Evolutionary conservation across 2,888 invertebrate species (phyloP).

Genomic region (Volucella zonaria): DNA sequence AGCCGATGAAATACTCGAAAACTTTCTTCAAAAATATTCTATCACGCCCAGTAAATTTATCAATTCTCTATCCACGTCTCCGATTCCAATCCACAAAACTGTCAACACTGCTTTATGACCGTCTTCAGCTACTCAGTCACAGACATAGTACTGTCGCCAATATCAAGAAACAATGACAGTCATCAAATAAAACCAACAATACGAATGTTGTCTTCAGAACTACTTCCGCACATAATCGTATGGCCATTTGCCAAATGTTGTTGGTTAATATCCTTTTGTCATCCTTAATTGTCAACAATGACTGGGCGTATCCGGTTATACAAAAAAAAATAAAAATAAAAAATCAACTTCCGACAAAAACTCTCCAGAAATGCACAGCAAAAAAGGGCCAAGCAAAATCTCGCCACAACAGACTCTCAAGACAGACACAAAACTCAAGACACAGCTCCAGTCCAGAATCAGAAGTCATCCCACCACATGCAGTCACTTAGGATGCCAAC

Average conservation of each 20-base stretch:
- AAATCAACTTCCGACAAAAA: background rate
- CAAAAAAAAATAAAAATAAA: constrained; percentile 1
- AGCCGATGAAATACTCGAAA: no score
- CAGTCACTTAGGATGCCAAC: background rate
- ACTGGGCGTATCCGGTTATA: constrained; percentile 46
- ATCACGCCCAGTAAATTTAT: no score
- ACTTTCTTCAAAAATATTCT: no score
- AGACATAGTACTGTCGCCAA: no score
- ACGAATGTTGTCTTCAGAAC: constrained; percentile 26
- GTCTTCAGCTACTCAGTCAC: no score
- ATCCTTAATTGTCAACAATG: constrained; percentile 45
- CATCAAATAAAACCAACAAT: constrained; percentile 3
- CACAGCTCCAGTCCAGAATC: background rate
- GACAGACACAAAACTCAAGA: constrained; percentile 27
- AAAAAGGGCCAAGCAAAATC: constrained; percentile 17
- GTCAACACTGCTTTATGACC: no score
- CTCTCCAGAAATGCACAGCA: background rate
- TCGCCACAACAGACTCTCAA: constrained; percentile 20
- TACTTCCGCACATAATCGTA: constrained; percentile 43
- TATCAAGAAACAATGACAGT: constrained; percentile 29
- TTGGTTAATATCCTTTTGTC: constrained; percentile 53
- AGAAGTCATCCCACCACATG: background rate
- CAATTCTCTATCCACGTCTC: no score
- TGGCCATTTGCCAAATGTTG: constrained; percentile 53
- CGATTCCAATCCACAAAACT: no score